Base-by-base conservation (phyloP, 1,140 invertebrate genomes). In the Nasonia vitripennis region DNA sequence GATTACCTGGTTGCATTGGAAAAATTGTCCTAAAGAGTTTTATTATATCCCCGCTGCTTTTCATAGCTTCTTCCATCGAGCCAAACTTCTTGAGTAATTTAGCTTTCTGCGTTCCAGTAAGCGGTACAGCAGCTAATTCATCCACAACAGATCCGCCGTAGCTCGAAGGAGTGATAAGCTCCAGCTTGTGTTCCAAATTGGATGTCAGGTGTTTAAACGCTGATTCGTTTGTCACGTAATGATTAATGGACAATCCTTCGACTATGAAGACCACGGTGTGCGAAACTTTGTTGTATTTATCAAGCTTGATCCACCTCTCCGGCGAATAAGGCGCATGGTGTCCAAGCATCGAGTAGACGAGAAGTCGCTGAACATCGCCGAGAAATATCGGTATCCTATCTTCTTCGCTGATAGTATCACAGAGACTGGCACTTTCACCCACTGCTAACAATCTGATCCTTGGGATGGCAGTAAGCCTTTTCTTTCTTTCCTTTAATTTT, bases 291-390 rank as follows among this genome's bases (percentile, higher is more conserved):
- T 94, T 95, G 87, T 94, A 95, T 91, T 97, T 97, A 78, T 97
- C 95, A 20, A 98, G 91, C 23, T 94, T 92, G 94, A 97, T 98
- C 98, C 98, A 98, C 87, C 97, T 94, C 37, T 94, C 93, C 23
- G 96, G 95, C 71, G 93, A 90, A 83, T 96, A 96, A 31, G 96
- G 95, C 73, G 96, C 95, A 55, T 95, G 92, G 87, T 96, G 95
- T 7, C 96, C 96, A 75, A 97, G 93, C 81, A 97, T 91, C 2
- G 97, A 96, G 91, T 96, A 96, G 88, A 98, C 92, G 6, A 98
- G 89, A 77, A 98, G 93, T 93, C 98, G 95, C 91, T 98, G 97
- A 82, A 98, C 91, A 91, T 98, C 97, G 68, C 95, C 95, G 0
- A 98, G 93, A 90, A 97, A 96, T 86, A 98, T 93, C 11, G 97